Evolutionary conservation across 2,797 vertebrate genomes (phyloP).

Genomic region (Pseudochirops corinnae): DNA sequence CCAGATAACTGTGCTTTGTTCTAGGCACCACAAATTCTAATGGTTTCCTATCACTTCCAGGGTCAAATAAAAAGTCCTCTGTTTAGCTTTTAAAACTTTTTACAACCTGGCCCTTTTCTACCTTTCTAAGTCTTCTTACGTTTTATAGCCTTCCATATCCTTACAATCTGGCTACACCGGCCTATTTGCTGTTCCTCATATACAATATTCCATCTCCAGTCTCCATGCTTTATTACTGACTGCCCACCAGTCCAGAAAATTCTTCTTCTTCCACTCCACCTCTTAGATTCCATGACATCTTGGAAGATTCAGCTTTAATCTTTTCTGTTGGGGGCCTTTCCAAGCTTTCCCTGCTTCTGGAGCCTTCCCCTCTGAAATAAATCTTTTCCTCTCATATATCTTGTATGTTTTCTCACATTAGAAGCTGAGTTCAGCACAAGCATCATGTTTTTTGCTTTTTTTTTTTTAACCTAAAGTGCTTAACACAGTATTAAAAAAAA

Average conservation of each 20-base stretch:
- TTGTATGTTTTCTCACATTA: not conserved
- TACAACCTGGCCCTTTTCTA: not conserved
- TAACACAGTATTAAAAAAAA: not conserved
- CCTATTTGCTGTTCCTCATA: not conserved
- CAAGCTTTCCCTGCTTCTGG: not conserved
- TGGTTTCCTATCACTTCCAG: not conserved
- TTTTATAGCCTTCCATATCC: not conserved
- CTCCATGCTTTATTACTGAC: not conserved
- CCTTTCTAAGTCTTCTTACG: not conserved
- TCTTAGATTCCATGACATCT: not conserved
- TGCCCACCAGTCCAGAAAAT: not conserved
- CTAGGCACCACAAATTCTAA: not conserved
- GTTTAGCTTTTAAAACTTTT: not conserved
- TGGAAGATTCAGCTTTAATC: not conserved
- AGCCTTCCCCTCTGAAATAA: not conserved
- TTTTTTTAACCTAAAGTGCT: not conserved
- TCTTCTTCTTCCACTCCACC: not conserved
- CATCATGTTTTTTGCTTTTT: not conserved
- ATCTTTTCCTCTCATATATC: not conserved
- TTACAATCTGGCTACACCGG: not conserved
- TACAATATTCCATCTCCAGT: not conserved
- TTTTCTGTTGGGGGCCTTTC: not conserved
- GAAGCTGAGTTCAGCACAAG: not conserved
- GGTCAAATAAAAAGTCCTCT: not conserved
- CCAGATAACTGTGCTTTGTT: not conserved